Evolutionary conservation across 2,888 invertebrate genomes (phyloP), one percentile per base, ranked within the genome.

Genomic region (Vandiemenella viatica): DNA sequence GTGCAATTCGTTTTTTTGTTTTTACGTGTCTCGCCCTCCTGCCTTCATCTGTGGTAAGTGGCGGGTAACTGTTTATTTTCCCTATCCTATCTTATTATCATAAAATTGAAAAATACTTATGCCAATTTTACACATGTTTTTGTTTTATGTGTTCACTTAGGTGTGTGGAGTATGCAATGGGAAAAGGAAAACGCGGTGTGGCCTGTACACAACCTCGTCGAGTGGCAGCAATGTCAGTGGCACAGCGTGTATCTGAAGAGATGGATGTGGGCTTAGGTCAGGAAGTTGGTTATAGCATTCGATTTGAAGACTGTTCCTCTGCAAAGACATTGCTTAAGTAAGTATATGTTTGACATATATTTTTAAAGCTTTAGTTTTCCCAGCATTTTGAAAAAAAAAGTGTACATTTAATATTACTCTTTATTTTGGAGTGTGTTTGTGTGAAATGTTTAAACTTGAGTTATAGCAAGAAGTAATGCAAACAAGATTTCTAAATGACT

Each of bases 211-310:
- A 95, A 64, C 96, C 92, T 0, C 77, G 97, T 57, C 71, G 98
- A 71, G 98, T 99, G 47, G 98, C 98, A 1, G 98, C 98, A 5
- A 99, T 99, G 97, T 93, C 93, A 0, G 98, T 99, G 0, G 97
- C 98, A 0, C 95, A 97, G 63, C 76, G 98, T 65, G 98, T 98
- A 0, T 92, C 97, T 0, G 97, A 99, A 63, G 98, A 99, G 70
- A 96, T 99, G 97, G 98, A 98, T 65, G 96, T 97, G 0, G 81
- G 80, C 5, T 67, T 99, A 5, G 82, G 83, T 1, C 83, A 88
- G 62, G 89, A 93, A 69, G 92, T 93, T 18, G 93, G 93, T 51
- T 93, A 93, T 65, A 88, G 92, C 63, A 98, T 98, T 63, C 87
- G 98, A 75, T 98, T 98, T 63, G 98, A 98, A 67, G 97, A 98